Conservation (phyloP, 2,888 invertebrate species). For the Mythimna albipuncta region DNA sequence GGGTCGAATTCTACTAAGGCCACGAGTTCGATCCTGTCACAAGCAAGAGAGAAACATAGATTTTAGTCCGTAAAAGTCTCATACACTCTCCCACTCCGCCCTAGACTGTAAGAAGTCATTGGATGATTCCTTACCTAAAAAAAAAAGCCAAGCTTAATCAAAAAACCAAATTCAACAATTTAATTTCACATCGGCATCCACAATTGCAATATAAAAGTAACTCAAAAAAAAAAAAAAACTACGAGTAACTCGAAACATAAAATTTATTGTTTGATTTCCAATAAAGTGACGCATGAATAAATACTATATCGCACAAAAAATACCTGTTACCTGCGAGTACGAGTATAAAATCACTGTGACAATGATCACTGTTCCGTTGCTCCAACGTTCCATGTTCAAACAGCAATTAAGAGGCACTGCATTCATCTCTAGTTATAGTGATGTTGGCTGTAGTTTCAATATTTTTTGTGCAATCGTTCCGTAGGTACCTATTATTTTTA, state of each 20-base stretch:
- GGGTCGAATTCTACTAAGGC: too few relatives aligned
- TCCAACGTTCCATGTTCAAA: slow-evolving; percentile 51
- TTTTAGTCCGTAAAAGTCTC: too few relatives aligned
- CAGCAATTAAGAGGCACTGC: slow-evolving; percentile 62
- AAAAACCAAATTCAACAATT: background rate
- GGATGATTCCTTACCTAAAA: too few relatives aligned
- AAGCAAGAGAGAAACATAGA: too few relatives aligned
- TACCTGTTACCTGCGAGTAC: slow-evolving; percentile 35
- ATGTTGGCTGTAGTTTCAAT: background rate
- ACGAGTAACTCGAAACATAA: slow-evolving; percentile 3
- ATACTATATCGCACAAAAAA: slow-evolving; percentile 32
- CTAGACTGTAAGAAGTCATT: too few relatives aligned
- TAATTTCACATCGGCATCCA: background rate
- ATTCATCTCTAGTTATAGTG: slow-evolving; percentile 9
- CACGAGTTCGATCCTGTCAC: too few relatives aligned
- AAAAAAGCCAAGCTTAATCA: too few relatives aligned
- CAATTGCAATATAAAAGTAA: background rate
- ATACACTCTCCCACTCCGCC: too few relatives aligned
- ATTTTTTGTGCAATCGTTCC: slow-evolving; percentile 12
- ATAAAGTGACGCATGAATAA: slow-evolving; percentile 41
- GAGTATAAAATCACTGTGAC: slow-evolving; percentile 50
- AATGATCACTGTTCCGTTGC: slow-evolving; percentile 28
- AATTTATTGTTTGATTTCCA: slow-evolving; percentile 32
- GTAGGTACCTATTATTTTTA: background rate
- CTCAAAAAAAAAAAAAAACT: background rate